Evolutionary conservation across 2,888 invertebrate species (phyloP), one percentile per base, ranked within the genome.

Genomic region (Sinelater perroti): DNA sequence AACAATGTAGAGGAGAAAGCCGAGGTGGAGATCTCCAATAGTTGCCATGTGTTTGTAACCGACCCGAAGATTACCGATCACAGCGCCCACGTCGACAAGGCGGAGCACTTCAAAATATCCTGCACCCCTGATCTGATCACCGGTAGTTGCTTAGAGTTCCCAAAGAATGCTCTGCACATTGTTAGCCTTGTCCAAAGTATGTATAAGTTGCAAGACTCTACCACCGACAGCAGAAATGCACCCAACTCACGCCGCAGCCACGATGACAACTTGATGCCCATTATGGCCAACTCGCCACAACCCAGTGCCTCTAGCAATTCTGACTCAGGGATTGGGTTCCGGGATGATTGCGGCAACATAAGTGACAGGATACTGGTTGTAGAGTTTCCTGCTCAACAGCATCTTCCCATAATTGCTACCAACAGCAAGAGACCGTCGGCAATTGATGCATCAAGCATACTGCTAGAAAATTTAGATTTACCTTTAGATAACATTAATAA

Each of bases 21-120:
- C 8, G 83, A 84, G 71, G 68, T 86, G 6, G 84, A 84, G 62
- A 84, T 87, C 11, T 92, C 92, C 0, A 93, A 93, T 72, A 94
- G 96, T 47, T 96, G 97, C 72, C 97, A 97, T 77, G 94, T 97
- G 0, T 97, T 97, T 75, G 93, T 93, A 57, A 91, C 95, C 5
- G 95, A 97, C 73, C 88, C 93, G 0, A 89, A 94, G 75, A 81
- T 94, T 67, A 86, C 88, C 2, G 89, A 91, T 56, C 97, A 97
- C 74, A 84, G 84, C 18, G 84, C 87, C 33, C 97, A 97, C 77
- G 79, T 85, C 1, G 81, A 84, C n/a, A 88, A 90, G 70, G 94
- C 95, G 0, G 86, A 87, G 64, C 87, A 87, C 64, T 97, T 97
- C 78, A 89, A 90, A 65, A 87, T 97, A 53, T 84, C 83, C n/a